Base-by-base conservation (phyloP, 2,888 invertebrate species). In the Sphecodes monilicornis region DNA sequence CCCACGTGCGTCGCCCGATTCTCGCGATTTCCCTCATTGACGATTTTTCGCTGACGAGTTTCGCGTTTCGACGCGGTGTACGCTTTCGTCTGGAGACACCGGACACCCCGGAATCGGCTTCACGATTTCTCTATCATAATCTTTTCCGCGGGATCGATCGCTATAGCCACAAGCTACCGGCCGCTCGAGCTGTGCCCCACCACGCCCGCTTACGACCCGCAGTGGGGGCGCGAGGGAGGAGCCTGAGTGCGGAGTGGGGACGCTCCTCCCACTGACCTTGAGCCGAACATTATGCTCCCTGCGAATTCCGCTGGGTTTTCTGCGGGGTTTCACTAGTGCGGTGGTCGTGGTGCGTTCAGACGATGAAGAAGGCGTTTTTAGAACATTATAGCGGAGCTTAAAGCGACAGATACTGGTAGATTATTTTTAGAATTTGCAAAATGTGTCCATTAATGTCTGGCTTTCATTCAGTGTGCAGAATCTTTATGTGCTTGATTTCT, bases 101-200 rank as follows among this genome's bases (percentile, higher is more conserved):
- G 36, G 68, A 76, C 76, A 76, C 76, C 68, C 5, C 43, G 36
- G 46, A 46, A 76, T 76, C 66, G 68, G 64, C 64, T 22, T 32
- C 32, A 10, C 32, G 64, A 66, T 36, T 29, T 66, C 66, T 36
- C 66, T 32, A 4, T 36, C 66, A 1, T 29, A 22, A 18, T 66
- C n/a, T n/a, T 66, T 36, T 10, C 22, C 32, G 66, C 66, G 36
- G 36, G 22, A 66, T 66, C 66, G 32, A 36, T 66, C 66, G 66
- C 66, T 66, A 66, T 4, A 66, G 66, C 10, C 22, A 10, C 10
- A 32, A 29, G 8, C 50, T 50, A 3, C 22, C 64, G 32, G 26
- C 1, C 32, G 64, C 32, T 22, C 64, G 64, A 32, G 22, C 10
- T 22, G 10, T 10, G 18, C 29, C 60, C 60, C 1, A 64, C 60